Evolutionary conservation across 2,113 vertebrate genomes (phyloP).

Genomic region (Crypturellus undulatus): DNA sequence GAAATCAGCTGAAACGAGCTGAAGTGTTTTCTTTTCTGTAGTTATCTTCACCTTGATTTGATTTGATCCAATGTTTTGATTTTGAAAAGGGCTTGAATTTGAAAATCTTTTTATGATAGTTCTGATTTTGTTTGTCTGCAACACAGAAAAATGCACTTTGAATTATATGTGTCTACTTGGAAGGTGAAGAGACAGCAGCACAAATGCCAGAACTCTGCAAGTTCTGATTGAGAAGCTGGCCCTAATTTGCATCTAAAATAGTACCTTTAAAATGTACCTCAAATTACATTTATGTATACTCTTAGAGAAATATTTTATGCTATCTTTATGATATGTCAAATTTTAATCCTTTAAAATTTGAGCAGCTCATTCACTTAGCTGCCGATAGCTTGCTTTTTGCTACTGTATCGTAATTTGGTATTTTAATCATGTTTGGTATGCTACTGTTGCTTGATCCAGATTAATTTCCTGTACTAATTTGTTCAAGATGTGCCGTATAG

Average conservation of each 20-base stretch:
- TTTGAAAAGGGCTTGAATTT: not conserved
- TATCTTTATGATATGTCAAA: not conserved
- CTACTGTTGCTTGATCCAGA: not conserved
- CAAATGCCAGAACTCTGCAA: not conserved
- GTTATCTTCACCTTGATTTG: not conserved
- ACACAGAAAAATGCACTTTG: not conserved
- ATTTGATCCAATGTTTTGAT: not conserved
- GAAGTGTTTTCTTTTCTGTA: not conserved
- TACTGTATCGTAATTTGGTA: conserved; percentile 1
- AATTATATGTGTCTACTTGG: not conserved
- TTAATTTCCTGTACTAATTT: conserved; percentile 18
- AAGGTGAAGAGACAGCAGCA: not conserved
- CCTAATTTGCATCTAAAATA: not conserved
- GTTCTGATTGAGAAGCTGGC: not conserved
- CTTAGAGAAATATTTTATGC: not conserved
- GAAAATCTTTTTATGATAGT: not conserved
- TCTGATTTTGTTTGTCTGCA: not conserved
- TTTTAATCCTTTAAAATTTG: not conserved
- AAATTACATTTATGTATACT: not conserved
- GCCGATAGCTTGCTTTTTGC: accelerated
- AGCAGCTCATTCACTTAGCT: not conserved
- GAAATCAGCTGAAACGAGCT: not conserved
- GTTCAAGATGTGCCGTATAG: not conserved
- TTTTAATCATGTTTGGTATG: not conserved
- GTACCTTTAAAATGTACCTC: not conserved